Percentiles rank a stretch among this genome's conserved stretches.
Conservation (phyloP, 2,888 invertebrate species). For the Synanthedon tipuliformis region DNA sequence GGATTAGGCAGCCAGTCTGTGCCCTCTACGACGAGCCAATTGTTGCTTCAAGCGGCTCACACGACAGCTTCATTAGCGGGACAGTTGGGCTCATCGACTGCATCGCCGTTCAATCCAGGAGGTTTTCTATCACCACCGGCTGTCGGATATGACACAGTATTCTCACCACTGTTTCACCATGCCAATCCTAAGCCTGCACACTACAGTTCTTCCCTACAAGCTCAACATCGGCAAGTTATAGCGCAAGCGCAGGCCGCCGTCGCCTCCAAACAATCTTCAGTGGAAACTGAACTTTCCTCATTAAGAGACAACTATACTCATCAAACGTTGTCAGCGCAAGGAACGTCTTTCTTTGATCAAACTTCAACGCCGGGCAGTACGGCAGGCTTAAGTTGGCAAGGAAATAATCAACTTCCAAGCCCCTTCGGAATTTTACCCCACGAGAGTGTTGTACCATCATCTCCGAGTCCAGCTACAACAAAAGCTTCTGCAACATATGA, state of each 20-base stretch:
- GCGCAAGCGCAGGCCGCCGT: conserved; percentile 68
- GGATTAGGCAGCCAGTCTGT: conserved; percentile 66
- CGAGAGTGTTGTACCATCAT: conserved; percentile 78
- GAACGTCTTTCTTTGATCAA: conserved; percentile 77
- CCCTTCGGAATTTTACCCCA: conserved; percentile 84
- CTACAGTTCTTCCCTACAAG: conserved; percentile 74
- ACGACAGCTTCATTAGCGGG: conserved; percentile 73
- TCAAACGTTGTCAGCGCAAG: conserved; percentile 69
- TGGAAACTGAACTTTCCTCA: conserved; percentile 68
- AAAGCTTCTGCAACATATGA: conserved; percentile 73
- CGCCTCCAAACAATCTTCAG: conserved; percentile 67
- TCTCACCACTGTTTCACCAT: conserved; percentile 86
- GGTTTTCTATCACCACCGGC: conserved; percentile 81
- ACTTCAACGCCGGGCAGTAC: conserved; percentile 63
- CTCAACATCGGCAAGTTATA: conserved; percentile 77
- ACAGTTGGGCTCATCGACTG: conserved; percentile 72
- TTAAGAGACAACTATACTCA: conserved; percentile 73
- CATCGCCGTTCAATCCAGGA: conserved; percentile 76
- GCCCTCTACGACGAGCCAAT: conserved; percentile 75
- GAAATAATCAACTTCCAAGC: conserved; percentile 76
- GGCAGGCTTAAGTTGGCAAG: conserved; percentile 77
- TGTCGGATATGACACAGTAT: conserved; percentile 84
- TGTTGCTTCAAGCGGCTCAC: conserved; percentile 75
- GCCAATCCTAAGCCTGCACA: conserved; percentile 80
- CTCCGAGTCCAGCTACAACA: conserved; percentile 72